phyloP scores from a whole-genome alignment of 1,140 invertebrate species.

The Stegodyphus dumicola region DNA sequence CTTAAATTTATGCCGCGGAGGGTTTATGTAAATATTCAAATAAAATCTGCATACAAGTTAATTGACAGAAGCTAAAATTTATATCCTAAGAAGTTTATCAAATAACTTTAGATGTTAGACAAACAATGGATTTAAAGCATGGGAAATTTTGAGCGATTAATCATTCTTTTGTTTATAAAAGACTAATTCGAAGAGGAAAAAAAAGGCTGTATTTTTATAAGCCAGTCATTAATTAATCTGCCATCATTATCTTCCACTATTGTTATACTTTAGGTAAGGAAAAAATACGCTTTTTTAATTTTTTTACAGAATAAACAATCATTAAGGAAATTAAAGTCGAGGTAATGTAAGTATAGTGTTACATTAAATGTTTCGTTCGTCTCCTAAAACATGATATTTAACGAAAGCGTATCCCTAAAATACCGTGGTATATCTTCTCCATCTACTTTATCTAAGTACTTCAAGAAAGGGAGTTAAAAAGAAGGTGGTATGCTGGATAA shows the following conservation, averaged over 20 bases:
- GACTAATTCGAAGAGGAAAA: not conserved
- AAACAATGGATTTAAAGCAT: constrained; percentile 19
- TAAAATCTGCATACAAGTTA: constrained; percentile 19
- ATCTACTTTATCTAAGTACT: constrained; percentile 7
- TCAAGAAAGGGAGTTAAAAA: not conserved
- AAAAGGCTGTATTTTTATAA: constrained; percentile 17
- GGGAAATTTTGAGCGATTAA: not conserved
- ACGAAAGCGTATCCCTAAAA: not conserved
- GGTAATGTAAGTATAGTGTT: no score
- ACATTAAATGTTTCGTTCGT: no score
- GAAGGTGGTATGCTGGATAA: not conserved
- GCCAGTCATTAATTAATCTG: constrained; percentile 44
- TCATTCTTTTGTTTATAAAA: no score
- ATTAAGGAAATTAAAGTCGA: no score
- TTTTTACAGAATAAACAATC: no score
- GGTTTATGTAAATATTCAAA: not conserved
- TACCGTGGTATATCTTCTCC: constrained; percentile 22
- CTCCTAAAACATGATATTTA: constrained; percentile 17
- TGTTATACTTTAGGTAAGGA: constrained; percentile 1
- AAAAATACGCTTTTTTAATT: no score
- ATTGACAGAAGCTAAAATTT: constrained; percentile 7
- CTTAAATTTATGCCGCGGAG: not conserved
- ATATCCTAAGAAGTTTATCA: constrained; percentile 40
- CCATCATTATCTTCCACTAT: constrained; percentile 43
- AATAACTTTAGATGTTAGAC: constrained; percentile 35